phyloP scores from a whole-genome alignment of 2,797 vertebrate genomes.

The Malurus splendens region DNA sequence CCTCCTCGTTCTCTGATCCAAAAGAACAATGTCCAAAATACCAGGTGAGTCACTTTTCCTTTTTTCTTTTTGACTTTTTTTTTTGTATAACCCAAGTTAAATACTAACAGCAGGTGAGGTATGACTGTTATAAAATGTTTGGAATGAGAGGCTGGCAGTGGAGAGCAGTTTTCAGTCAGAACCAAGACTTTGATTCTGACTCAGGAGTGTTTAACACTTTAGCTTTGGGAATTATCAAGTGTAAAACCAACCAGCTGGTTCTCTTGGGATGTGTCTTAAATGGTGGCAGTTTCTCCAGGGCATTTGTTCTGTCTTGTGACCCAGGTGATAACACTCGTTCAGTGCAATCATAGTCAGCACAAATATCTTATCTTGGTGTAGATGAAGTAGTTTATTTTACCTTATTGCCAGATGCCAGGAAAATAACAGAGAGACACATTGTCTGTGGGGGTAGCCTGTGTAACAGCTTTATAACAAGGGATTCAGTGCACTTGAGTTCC shows the following conservation, averaged over 20 bases:
- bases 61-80: too few relatives aligned
- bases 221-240: background rate
- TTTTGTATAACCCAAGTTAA: background rate
- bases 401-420: background rate
- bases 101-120: background rate
- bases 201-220: background rate
- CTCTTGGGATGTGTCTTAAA: background rate
- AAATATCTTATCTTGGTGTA: background rate
- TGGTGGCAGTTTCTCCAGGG: background rate
- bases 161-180: background rate
- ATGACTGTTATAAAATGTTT: background rate
- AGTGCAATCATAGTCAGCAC: background rate
- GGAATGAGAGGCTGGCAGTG: background rate
- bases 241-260: background rate
- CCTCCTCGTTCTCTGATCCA: conserved; percentile 70
- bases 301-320: background rate
- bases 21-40: conserved; percentile 79
- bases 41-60: conserved; percentile 67
- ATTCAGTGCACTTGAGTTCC: conserved; percentile 35
- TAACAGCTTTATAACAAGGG: background rate
- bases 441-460: background rate
- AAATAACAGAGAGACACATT: background rate
- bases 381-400: background rate
- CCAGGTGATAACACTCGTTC: accelerated
- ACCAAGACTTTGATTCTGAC: background rate